Evolutionary conservation across 2,888 invertebrate genomes (phyloP).

Genomic region (Cantharis lateralis): DNA sequence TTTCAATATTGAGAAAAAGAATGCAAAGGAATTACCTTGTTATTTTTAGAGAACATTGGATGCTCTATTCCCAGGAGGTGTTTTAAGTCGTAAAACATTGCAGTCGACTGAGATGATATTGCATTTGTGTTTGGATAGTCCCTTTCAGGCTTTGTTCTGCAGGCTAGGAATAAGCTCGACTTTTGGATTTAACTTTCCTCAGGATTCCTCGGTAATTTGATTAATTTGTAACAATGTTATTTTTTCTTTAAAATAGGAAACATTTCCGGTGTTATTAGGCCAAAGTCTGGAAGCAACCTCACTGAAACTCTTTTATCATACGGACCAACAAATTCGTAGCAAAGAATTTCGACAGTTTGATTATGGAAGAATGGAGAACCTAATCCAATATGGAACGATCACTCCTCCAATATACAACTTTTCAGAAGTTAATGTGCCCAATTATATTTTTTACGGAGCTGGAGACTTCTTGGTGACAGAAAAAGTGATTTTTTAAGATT

Average conservation of each 20-base stretch:
- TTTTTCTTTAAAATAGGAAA: not conserved
- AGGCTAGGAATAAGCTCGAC: not conserved
- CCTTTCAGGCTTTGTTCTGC: not conserved
- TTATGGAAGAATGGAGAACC: conserved; percentile 59
- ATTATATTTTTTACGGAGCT: conserved; percentile 64
- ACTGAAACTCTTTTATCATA: not conserved
- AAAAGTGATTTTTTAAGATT: conserved; percentile 50
- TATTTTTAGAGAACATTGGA: not conserved
- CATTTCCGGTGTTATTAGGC: not conserved
- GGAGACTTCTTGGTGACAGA: conserved; percentile 66
- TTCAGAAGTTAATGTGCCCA: conserved; percentile 63
- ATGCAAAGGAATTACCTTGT: not conserved
- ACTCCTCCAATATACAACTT: conserved; percentile 64
- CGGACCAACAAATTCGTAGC: not conserved
- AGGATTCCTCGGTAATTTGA: not conserved
- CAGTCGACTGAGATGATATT: not conserved
- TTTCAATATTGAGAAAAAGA: not conserved
- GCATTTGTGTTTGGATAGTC: not conserved
- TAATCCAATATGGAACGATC: conserved; percentile 57
- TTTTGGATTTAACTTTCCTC: not conserved
- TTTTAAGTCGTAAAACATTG: not conserved
- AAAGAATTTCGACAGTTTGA: conserved; percentile 61
- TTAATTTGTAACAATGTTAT: not conserved
- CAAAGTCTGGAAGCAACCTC: not conserved
- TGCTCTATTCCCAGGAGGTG: not conserved